Evolutionary conservation across 2,113 vertebrate species (phyloP), one percentile per base, ranked within the genome.

Genomic region (Bos indicus): DNA sequence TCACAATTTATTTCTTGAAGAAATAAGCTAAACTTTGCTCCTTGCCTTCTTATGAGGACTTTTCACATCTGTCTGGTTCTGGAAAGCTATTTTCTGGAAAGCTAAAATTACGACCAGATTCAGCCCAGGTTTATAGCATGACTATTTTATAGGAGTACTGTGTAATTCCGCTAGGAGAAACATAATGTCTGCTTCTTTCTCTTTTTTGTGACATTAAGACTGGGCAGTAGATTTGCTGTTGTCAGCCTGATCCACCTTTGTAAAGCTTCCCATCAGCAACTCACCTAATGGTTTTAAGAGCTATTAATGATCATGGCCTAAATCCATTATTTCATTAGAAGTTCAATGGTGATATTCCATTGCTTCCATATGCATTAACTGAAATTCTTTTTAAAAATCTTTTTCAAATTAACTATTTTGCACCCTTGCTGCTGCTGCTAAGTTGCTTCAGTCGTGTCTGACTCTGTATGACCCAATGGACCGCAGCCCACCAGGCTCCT

Each of bases 271-370:
- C 43, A 78, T 87, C n/a, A 94, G 56, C 51, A 86, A 90, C 64
- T 78, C 80, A 90, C 56, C n/a, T 71, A 95, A 83, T 95, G 74
- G 48, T 90, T 95, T 95, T 95, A 90, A 87, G 54, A 87, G 88
- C 51, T 60, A 17, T 43, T 67, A 64, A 84, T 87, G 80, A 94
- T 88, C 28, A 60, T 92, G 78, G 67, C 91, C 71, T 77, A 86
- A 67, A 88, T 51, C 23, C 95, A 87, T 94, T 78, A 94, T 89
- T 84, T 96, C 71, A 83, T 92, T 95, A 92, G 51, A 46, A 82
- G 88, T 96, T 90, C 83, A 80, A 78, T 52, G 77, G 25, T 64
- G 10, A 88, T 64, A 90, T 91, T 81, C 46, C 46, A 77, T 83
- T 92, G 84, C 56, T 92, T 92, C 40, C 82, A 62, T 40, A 83